Percentiles rank a stretch among this genome's conserved stretches.
These are phyloP conservation scores for Dolichopus griseipennis DNA, from an alignment of 2,888 invertebrate species.

Conservation along the genomic window DNA sequence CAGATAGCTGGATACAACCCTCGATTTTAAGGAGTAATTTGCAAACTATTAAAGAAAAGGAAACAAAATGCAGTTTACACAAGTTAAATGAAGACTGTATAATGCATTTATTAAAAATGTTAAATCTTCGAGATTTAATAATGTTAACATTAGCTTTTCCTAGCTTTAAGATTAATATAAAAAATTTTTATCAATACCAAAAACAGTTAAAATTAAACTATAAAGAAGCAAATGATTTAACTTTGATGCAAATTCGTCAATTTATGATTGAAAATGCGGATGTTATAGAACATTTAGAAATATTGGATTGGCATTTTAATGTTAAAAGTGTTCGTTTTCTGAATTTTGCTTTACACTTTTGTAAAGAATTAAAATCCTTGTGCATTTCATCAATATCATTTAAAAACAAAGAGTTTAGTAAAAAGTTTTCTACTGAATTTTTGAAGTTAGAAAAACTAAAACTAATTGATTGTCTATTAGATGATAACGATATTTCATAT, in stretches of 20 bases:
- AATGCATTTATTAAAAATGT: not conserved
- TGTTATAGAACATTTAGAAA: not conserved
- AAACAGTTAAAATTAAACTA: not conserved
- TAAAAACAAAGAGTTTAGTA: not conserved
- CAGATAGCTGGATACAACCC: not conserved
- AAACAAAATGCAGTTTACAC: not conserved
- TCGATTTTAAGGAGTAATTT: not conserved
- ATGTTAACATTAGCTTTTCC: not conserved
- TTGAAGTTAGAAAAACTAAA: not conserved
- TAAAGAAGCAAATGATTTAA: not conserved
- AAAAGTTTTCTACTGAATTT: not conserved
- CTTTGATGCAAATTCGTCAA: not conserved
- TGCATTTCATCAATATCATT: not conserved
- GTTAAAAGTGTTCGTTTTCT: not conserved
- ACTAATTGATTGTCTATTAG: not conserved
- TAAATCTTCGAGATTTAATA: not conserved
- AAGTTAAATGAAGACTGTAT: not conserved
- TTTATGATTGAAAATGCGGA: slow-evolving; percentile 4
- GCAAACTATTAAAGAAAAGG: not conserved
- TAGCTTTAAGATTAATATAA: not conserved
- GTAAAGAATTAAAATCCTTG: not conserved
- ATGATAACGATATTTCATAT: not conserved
- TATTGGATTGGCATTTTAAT: not conserved
- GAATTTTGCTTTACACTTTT: not conserved
- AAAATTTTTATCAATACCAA: not conserved